A percentile compares a stretch with the other conserved stretches of the same genome.
phyloP scores from a whole-genome alignment of 1,140 invertebrate species.

The Papilio dardanus region DNA sequence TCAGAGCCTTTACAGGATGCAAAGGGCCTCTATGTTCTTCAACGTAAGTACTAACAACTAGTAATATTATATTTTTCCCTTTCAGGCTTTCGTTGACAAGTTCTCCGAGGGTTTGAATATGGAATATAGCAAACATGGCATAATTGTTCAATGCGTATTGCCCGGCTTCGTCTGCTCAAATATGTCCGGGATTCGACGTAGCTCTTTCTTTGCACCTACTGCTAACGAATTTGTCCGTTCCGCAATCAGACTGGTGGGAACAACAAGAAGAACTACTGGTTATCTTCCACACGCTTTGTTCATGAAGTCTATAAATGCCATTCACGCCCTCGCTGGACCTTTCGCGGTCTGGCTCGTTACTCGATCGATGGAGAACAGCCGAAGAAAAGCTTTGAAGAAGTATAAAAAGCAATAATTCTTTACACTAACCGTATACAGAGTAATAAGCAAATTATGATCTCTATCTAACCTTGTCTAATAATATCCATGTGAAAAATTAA shows the following conservation, averaged over 20 bases:
- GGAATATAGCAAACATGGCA: conserved; percentile 90
- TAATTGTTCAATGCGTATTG: conserved; percentile 92
- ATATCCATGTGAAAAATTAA: not conserved
- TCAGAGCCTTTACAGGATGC: conserved; percentile 27
- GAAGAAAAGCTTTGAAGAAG: conserved; percentile 63
- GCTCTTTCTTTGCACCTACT: conserved; percentile 91
- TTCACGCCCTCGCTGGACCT: conserved; percentile 80
- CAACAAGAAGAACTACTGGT: conserved; percentile 88
- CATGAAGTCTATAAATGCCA: conserved; percentile 80
- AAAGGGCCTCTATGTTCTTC: conserved; percentile 24
- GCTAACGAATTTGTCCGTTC: conserved; percentile 90
- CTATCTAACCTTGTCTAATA: not conserved
- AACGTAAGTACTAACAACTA: not conserved
- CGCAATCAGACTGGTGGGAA: conserved; percentile 90
- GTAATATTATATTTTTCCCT: conserved; percentile 38
- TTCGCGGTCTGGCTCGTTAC: conserved; percentile 84
- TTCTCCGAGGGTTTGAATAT: conserved; percentile 90
- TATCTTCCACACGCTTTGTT: conserved; percentile 90
- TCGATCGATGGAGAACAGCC: conserved; percentile 84
- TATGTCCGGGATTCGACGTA: conserved; percentile 93
- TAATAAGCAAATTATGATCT: not conserved
- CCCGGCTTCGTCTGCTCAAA: conserved; percentile 96
- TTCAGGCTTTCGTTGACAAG: conserved; percentile 92
- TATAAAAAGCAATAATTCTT: conserved; percentile 66
- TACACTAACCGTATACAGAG: conserved; percentile 6